phyloP scores from a whole-genome alignment of 2,797 vertebrate genomes.

The Momotus momota region DNA sequence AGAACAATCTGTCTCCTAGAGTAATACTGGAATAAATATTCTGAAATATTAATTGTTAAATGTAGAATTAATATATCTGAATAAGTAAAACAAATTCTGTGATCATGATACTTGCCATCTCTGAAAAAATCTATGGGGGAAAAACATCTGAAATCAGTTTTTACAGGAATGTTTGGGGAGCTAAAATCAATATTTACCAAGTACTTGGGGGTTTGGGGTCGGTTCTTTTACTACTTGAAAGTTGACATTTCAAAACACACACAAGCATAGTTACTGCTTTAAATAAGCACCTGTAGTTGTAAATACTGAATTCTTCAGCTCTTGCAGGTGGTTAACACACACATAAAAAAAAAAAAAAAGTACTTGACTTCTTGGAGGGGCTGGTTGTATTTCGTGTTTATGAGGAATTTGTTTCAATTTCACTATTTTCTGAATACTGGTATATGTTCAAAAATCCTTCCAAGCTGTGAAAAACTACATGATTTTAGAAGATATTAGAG shows the following conservation, averaged over 20 bases:
- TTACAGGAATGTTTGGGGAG: background rate
- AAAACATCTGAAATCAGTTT: background rate
- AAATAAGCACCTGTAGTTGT: background rate
- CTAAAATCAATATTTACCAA: background rate
- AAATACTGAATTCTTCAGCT: background rate
- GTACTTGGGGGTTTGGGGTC: accelerated
- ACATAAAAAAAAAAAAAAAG: background rate
- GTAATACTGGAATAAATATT: background rate
- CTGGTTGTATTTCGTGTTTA: background rate
- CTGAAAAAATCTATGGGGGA: background rate
- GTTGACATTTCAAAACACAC: background rate
- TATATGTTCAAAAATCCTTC: background rate
- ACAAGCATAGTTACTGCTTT: background rate
- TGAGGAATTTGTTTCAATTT: background rate
- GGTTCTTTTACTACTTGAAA: background rate
- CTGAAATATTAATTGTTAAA: background rate
- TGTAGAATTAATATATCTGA: background rate
- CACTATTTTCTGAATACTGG: background rate
- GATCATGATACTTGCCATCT: background rate
- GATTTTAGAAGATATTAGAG: background rate
- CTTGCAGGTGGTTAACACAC: background rate
- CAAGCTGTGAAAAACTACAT: background rate
- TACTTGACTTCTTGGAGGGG: background rate
- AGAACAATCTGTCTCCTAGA: background rate
- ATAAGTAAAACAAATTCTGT: background rate